Conservation (phyloP, 2,888 invertebrate genomes). For the Crioceris asparagi region DNA sequence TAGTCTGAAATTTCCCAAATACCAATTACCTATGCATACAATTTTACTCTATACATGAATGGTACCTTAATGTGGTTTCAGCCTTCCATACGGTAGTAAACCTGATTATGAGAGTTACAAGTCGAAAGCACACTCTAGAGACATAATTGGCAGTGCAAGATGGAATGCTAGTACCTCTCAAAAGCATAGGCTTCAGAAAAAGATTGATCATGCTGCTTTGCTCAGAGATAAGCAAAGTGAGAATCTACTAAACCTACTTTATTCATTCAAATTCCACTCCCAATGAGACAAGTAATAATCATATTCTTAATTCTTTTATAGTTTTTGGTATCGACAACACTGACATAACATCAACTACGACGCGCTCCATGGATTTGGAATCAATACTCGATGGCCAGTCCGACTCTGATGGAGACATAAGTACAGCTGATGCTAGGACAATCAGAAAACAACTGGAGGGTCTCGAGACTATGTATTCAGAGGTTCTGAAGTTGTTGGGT, state of each 20-base stretch:
- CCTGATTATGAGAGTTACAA: slow-evolving; percentile 46
- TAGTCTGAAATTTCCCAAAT: no score
- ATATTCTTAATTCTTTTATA: slow-evolving; percentile 32
- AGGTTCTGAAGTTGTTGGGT: slow-evolving; percentile 57
- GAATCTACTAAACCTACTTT: slow-evolving; percentile 26
- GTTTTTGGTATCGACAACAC: slow-evolving; percentile 64
- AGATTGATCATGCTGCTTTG: slow-evolving; percentile 42
- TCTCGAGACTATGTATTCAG: slow-evolving; percentile 78
- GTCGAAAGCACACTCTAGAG: slow-evolving; percentile 31
- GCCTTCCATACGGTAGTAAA: slow-evolving; percentile 54
- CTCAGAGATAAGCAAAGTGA: slow-evolving; percentile 50
- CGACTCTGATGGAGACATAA: slow-evolving; percentile 62
- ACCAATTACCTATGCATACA: no score
- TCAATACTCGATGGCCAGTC: slow-evolving; percentile 63
- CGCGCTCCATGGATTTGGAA: slow-evolving; percentile 63
- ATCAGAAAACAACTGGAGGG: slow-evolving; percentile 73
- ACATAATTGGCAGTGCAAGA: slow-evolving; percentile 25
- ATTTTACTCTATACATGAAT: neutral
- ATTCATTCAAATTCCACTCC: neutral
- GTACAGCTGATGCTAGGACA: slow-evolving; percentile 65
- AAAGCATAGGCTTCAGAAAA: slow-evolving; percentile 43
- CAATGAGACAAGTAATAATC: neutral
- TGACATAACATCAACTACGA: slow-evolving; percentile 70
- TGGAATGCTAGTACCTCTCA: slow-evolving; percentile 35
- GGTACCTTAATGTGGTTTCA: slow-evolving; percentile 28